Evolutionary conservation across 2,797 vertebrate genomes (phyloP).

Genomic region (Tangara arthus): DNA sequence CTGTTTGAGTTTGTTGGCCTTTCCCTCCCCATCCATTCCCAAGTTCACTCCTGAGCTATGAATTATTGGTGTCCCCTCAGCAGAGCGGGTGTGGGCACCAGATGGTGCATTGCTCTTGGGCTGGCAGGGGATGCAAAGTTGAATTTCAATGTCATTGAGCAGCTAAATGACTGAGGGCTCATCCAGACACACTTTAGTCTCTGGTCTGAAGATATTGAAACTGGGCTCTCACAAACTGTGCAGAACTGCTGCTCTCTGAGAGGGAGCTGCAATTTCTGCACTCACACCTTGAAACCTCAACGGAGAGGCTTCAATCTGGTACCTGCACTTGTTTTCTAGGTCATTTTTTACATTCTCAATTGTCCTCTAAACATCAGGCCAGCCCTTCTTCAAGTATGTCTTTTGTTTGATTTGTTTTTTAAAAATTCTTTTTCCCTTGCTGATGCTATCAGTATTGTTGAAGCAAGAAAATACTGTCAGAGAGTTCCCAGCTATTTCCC

Average conservation of each 20-base stretch:
- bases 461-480: not conserved
- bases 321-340: not conserved
- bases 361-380: not conserved
- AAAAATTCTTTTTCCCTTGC: not conserved
- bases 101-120: conserved; percentile 41
- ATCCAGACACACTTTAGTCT: not conserved
- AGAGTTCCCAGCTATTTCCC: not conserved
- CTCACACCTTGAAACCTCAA: not conserved
- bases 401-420: not conserved
- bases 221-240: not conserved
- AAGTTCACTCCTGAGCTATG: not conserved
- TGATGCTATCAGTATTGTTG: not conserved
- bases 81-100: not conserved
- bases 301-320: not conserved
- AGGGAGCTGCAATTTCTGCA: not conserved
- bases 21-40: not conserved
- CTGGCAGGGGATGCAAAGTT: conserved; percentile 15
- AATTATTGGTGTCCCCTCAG: not conserved
- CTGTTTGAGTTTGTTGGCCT: not conserved
- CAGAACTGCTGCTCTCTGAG: not conserved
- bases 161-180: conserved; percentile 40
- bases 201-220: not conserved
- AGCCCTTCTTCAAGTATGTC: not conserved
- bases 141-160: conserved; percentile 61
- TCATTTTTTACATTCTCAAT: not conserved